phyloP scores from a whole-genome alignment of 2,113 vertebrate genomes.

The Tyto alba region DNA sequence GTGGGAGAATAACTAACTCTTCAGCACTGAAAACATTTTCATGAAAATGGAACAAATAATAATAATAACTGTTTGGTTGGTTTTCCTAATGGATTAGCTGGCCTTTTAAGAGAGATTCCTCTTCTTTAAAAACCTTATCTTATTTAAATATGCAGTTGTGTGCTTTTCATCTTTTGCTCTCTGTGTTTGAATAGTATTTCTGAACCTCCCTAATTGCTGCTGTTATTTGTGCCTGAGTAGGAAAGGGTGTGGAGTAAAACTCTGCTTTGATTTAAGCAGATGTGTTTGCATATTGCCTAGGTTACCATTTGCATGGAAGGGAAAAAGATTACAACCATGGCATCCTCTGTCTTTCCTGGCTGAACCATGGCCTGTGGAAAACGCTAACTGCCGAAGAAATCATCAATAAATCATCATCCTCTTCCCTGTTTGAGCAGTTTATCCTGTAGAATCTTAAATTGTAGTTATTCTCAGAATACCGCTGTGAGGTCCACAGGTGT shows the following conservation, averaged over 20 bases:
- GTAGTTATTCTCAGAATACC: background rate
- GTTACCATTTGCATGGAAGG: conserved; percentile 35
- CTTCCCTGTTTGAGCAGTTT: background rate
- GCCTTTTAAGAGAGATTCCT: background rate
- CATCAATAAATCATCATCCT: background rate
- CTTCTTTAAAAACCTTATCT: background rate
- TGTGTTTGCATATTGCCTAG: conserved; percentile 44
- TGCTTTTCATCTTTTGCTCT: background rate
- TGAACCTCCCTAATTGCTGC: background rate
- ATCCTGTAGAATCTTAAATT: background rate
- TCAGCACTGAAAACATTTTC: background rate
- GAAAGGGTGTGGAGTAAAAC: background rate
- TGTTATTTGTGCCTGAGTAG: background rate
- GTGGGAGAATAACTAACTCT: background rate
- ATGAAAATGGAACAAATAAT: background rate
- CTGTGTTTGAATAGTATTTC: background rate
- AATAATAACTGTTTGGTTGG: background rate
- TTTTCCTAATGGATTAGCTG: background rate
- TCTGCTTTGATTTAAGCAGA: background rate
- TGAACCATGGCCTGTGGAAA: background rate
- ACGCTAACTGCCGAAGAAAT: background rate
- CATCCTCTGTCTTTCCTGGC: background rate
- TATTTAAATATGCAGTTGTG: background rate
- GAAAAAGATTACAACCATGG: background rate
- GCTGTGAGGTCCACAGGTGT: background rate